A percentile compares a stretch with the other conserved stretches of the same genome.
phyloP scores from a whole-genome alignment of 2,797 vertebrate genomes.

The Rhodeus uyekii region DNA sequence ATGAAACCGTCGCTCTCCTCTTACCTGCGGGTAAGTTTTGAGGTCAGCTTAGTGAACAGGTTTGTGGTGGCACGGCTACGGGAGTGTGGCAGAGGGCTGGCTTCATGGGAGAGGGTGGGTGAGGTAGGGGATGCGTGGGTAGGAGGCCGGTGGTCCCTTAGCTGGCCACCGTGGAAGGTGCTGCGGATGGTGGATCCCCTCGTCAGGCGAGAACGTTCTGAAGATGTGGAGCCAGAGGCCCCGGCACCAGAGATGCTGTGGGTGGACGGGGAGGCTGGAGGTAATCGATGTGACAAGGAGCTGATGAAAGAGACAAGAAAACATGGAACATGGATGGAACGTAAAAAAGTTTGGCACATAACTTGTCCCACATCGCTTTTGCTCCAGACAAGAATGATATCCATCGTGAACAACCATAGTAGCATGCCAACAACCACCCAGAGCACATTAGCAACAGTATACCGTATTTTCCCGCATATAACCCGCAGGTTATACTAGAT shows the following conservation, averaged over 20 bases:
- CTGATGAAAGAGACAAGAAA: conserved; percentile 62
- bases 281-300: conserved; percentile 80
- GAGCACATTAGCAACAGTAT: neutral
- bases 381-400: neutral
- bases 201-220: conserved; percentile 86
- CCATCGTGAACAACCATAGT: neutral
- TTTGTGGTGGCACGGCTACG: conserved; percentile 89
- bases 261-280: conserved; percentile 90
- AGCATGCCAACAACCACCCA: neutral
- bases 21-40: conserved; percentile 94
- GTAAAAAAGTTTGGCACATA: neutral
- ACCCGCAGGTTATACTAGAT: too few relatives aligned
- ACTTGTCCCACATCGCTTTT: neutral
- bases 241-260: conserved; percentile 86
- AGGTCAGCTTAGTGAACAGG: conserved; percentile 95
- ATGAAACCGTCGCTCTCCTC: conserved; percentile 26
- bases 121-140: conserved; percentile 87
- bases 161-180: conserved; percentile 93
- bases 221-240: conserved; percentile 78
- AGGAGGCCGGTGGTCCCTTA: conserved; percentile 84
- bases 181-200: conserved; percentile 89
- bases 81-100: conserved; percentile 82
- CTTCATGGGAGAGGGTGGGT: conserved; percentile 87
- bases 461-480: too few relatives aligned
- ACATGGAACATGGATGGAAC: neutral